Evolutionary conservation across 2,888 invertebrate genomes (phyloP).

Genomic region (Dione vanillae): DNA sequence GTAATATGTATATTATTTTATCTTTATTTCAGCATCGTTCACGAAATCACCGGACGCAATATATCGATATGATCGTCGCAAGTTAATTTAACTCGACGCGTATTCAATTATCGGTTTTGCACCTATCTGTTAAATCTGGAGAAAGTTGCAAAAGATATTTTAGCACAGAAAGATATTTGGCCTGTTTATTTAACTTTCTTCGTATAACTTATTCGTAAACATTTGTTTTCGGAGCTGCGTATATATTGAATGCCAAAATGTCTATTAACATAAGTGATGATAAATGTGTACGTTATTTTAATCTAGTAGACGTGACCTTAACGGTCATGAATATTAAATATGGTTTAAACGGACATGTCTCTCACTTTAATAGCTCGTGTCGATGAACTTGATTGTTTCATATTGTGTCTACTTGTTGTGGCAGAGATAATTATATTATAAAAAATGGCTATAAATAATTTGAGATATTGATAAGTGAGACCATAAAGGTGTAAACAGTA

Average conservation of each 20-base stretch:
- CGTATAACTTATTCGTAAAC: not conserved
- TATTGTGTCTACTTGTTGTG: slow-evolving; percentile 44
- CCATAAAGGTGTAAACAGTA: slow-evolving; percentile 26
- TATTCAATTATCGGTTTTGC: slow-evolving; percentile 42
- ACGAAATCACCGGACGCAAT: slow-evolving; percentile 36
- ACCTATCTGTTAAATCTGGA: slow-evolving; percentile 48
- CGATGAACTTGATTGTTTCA: slow-evolving; percentile 66
- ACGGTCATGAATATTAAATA: slow-evolving; percentile 64
- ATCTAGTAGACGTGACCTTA: slow-evolving; percentile 52
- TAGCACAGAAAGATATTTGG: slow-evolving; percentile 43
- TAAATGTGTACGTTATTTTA: slow-evolving; percentile 49
- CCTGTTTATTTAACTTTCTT: slow-evolving; percentile 41
- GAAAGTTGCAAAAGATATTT: slow-evolving; percentile 54
- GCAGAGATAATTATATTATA: slow-evolving; percentile 24
- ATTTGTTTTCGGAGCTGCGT: not conserved
- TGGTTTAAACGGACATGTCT: slow-evolving; percentile 57
- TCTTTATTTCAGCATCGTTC: slow-evolving; percentile 30
- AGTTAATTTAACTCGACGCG: slow-evolving; percentile 32
- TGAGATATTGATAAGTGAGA: slow-evolving; percentile 25
- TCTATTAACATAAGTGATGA: slow-evolving; percentile 36
- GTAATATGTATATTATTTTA: slow-evolving; percentile 33
- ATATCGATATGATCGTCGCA: slow-evolving; percentile 33
- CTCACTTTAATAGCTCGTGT: slow-evolving; percentile 65
- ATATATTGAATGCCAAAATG: not conserved
- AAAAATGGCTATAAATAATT: slow-evolving; percentile 18